These are phyloP conservation scores for Bombus difficillimus DNA, from an alignment of 1,140 invertebrate species.

Conservation along the genomic window DNA sequence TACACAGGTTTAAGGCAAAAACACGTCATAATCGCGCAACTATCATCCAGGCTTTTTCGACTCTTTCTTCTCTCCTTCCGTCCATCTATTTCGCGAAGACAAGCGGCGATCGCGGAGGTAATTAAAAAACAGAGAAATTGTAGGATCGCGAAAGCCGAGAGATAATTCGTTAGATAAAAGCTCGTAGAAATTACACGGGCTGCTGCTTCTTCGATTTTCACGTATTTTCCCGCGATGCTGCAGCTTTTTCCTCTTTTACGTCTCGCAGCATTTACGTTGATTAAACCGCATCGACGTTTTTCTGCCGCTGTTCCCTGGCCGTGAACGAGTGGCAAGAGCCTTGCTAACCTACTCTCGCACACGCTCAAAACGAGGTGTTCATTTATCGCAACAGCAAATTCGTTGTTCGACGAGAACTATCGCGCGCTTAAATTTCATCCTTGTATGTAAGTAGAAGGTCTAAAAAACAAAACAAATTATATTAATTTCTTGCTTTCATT, in stretches of 20 bases:
- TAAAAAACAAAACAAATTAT: background rate
- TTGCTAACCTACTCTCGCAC: background rate
- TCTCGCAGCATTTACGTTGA: slow-evolving; percentile 15
- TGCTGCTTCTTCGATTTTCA: slow-evolving; percentile 42
- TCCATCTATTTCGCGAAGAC: rapidly evolving
- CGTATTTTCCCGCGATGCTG: background rate
- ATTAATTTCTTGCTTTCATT: too few relatives aligned
- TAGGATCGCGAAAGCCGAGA: background rate
- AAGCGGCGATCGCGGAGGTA: background rate
- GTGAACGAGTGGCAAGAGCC: background rate
- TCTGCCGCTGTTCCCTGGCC: background rate
- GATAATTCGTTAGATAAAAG: slow-evolving; percentile 31
- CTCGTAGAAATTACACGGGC: slow-evolving; percentile 32
- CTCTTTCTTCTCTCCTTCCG: background rate
- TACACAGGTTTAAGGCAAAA: background rate
- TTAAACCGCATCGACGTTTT: slow-evolving; percentile 26
- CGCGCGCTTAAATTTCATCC: background rate
- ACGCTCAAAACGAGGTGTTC: background rate
- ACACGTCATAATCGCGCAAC: slow-evolving; percentile 5
- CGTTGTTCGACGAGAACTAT: too few relatives aligned
- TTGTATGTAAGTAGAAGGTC: background rate
- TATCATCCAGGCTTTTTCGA: background rate
- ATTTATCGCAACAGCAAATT: background rate
- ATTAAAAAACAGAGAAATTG: slow-evolving; percentile 40
- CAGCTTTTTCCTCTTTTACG: background rate